Evolutionary conservation across 2,113 vertebrate genomes (phyloP).

Genomic region (Craseonycteris thonglongyai): DNA sequence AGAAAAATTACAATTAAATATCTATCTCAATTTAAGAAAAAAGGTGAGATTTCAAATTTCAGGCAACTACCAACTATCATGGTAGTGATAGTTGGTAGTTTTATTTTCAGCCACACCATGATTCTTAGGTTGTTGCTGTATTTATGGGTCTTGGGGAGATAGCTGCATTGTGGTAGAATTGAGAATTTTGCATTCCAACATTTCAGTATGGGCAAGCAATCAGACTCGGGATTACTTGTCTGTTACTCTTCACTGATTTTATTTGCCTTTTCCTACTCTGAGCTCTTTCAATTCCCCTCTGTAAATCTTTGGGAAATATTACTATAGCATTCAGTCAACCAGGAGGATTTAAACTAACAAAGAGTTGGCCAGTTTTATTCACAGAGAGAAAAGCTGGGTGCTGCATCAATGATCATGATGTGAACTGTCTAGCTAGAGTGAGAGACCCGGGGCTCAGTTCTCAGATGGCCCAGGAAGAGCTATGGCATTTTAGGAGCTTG

Average conservation of each 20-base stretch:
- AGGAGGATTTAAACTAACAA: slow-evolving; percentile 51
- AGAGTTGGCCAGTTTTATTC: slow-evolving; percentile 25
- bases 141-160: background rate
- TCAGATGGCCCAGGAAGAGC: background rate
- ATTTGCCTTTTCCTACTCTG: slow-evolving; percentile 57
- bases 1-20: background rate
- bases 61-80: background rate
- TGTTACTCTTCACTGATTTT: slow-evolving; percentile 61
- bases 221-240: slow-evolving; percentile 47
- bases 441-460: background rate
- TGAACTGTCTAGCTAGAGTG: background rate
- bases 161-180: background rate
- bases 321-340: slow-evolving; percentile 33
- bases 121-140: background rate
- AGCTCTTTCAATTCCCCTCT: slow-evolving; percentile 44
- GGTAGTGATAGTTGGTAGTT: background rate
- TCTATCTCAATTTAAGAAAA: background rate
- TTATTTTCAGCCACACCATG: background rate
- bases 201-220: slow-evolving; percentile 54
- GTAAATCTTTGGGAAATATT: slow-evolving; percentile 45
- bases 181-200: slow-evolving; percentile 45
- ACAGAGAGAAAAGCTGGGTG: background rate
- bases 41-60: background rate
- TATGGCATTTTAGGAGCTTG: background rate
- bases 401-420: background rate